Base-by-base conservation (phyloP, 2,888 invertebrate genomes). In the Congeria kusceri region DNA sequence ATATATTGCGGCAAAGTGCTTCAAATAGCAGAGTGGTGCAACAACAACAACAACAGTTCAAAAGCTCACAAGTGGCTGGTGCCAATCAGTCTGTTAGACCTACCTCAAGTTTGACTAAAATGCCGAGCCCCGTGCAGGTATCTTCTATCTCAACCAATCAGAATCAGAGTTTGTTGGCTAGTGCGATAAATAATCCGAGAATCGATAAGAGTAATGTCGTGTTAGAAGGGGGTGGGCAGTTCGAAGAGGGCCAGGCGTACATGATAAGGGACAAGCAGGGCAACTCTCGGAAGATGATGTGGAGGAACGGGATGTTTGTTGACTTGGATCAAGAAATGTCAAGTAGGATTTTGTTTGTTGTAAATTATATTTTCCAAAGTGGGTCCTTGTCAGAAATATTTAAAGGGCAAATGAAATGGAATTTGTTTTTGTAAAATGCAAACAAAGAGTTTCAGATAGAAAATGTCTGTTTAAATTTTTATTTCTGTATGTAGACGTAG, bases 221-320 rank as follows among this genome's bases (percentile, higher is more conserved):
- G 13, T 39, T 84, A 9, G 80, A 78, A 59, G 78, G 82, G n/a
- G 85, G 86, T 29, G 83, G 82, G n/a, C 71, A 86, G 49, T 80
- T 84, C 69, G 76, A 83, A 65, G 76, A 83, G 18, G 82, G 80
- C 3, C 78, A 77, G 58, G 78, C 80, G 11, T 86, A 86, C 67
- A 56, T 86, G 23, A 77, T 86, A 15, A 65, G 66, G 2, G 72
- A 78, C 66, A 62, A 56, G 15, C 29, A 75, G n/a, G 86, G 86
- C 44, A 63, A 73, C n/a, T 49, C 72, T 20, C 65, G 58, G 62
- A 83, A 71, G 56, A 83, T 77, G 83, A n/a, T 80, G 3, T 83
- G 77, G 79, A 66, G 57, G 47, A 73, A 62, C 46, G 73, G 73
- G 5, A 32, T 11, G 4, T 32, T 32, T 32, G 32, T 32, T 32